Evolutionary conservation across 2,113 vertebrate genomes (phyloP), one percentile per base, ranked within the genome.

Genomic region (Bufo gargarizans): DNA sequence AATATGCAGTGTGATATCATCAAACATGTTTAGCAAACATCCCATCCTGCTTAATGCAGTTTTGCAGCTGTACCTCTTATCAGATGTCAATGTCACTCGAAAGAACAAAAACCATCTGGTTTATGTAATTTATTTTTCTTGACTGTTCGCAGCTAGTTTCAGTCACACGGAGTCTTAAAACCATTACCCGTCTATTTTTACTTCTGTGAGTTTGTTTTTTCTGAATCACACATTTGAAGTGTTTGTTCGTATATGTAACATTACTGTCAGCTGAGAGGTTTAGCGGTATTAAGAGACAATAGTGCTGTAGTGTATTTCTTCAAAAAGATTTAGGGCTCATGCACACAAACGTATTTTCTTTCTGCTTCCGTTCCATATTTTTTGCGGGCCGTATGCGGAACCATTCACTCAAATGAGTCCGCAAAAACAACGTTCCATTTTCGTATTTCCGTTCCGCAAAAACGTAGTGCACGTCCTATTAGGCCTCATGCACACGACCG

Each of bases 131-230:
- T 94, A 92, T 76, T 91, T 95, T 95, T 95, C 94, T 94, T 95
- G 94, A 95, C 94, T 95, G 95, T 94, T 94, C 94, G 93, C 95
- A 96, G 95, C 95, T 96, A 95, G 93, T 94, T 96, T 94, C 94
- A 93, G 95, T 96, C 96, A 96, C 93, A 93, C 92, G 93, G 92
- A 92, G 95, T 94, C 92, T 94, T 94, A 92, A 91, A 91, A 92
- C 93, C 94, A 92, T 89, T 91, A 92, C 89, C 89, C 89, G 92
- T 90, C 94, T 96, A 95, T 96, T 96, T 96, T 95, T 95, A 94
- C 91, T 92, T 87, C 90, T 86, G 89, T 77, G 89, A 90, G 90
- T 93, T 88, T 95, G 95, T 96, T 95, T 96, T 13, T 95, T 94
- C 94, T 94, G 90, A 89, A 91, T 93, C 85, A 91, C 92, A 94